A percentile compares a stretch with the other conserved stretches of the same genome.
Evolutionary conservation across 2,797 vertebrate genomes (phyloP).

Genomic region (Gymnoscopelus braueri): DNA sequence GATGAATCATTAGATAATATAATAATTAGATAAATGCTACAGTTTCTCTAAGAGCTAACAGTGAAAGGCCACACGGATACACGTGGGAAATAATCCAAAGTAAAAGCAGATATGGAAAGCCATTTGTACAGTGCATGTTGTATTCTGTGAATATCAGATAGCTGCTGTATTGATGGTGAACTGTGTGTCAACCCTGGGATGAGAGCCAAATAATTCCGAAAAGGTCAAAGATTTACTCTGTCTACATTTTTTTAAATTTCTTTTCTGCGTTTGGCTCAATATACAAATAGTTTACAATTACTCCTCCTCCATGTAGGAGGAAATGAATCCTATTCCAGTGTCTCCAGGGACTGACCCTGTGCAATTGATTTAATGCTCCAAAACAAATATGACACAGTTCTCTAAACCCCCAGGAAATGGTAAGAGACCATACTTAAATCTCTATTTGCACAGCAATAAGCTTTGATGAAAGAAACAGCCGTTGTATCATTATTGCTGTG

Average conservation of each 20-base stretch:
- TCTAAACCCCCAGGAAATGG: constrained; percentile 18
- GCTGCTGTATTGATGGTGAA: constrained; percentile 55
- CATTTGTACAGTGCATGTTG: constrained; percentile 38
- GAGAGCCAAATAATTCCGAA: constrained; percentile 64
- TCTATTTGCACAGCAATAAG: background rate
- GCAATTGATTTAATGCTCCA: constrained; percentile 48
- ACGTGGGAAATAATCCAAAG: constrained; percentile 43
- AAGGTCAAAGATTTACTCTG: constrained; percentile 75
- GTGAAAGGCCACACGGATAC: constrained; percentile 61
- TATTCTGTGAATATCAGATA: constrained; percentile 63
- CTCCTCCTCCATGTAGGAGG: constrained; percentile 31
- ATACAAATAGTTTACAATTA: constrained; percentile 62
- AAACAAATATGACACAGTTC: constrained; percentile 45
- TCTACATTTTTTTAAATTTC: constrained; percentile 64
- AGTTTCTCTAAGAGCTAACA: constrained; percentile 32
- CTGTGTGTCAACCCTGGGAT: constrained; percentile 51
- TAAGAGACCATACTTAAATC: constrained; percentile 19
- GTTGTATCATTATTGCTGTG: background rate
- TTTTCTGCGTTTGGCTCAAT: constrained; percentile 62
- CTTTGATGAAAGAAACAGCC: background rate
- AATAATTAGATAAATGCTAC: no score
- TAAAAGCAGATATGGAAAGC: constrained; percentile 48
- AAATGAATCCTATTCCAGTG: constrained; percentile 46
- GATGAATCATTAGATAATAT: no score
- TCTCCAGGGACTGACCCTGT: constrained; percentile 35